A percentile compares a stretch with the other conserved stretches of the same genome.
These are phyloP conservation scores for Orius insidiosus DNA, from an alignment of 1,140 invertebrate species.

Conservation along the genomic window DNA sequence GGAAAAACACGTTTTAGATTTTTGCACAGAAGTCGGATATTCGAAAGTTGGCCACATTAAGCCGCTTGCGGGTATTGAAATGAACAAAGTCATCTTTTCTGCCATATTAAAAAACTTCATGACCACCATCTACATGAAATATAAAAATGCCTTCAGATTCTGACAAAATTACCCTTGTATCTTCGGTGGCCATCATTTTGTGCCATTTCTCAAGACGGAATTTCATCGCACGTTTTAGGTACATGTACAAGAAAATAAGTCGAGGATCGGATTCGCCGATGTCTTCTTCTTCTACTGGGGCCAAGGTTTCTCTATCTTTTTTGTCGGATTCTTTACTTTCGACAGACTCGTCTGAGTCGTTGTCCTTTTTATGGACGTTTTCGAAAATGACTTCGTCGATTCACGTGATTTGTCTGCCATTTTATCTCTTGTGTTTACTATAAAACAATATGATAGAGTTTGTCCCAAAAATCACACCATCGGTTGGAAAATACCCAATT, in stretches of 20 bases:
- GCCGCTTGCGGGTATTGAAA: slow-evolving; percentile 33
- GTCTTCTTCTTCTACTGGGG: slow-evolving; percentile 12
- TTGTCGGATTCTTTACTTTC: too few relatives aligned
- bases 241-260: slow-evolving; percentile 34
- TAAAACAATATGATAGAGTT: too few relatives aligned
- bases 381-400: too few relatives aligned
- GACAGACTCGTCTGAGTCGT: too few relatives aligned
- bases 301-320: too few relatives aligned
- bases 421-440: too few relatives aligned
- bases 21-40: slow-evolving; percentile 29
- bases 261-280: slow-evolving; percentile 25
- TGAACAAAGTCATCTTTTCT: slow-evolving; percentile 31
- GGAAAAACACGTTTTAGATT: slow-evolving; percentile 48
- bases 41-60: slow-evolving; percentile 23
- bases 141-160: neutral
- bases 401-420: too few relatives aligned
- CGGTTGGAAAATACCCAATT: too few relatives aligned
- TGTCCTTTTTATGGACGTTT: too few relatives aligned
- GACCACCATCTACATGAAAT: slow-evolving; percentile 31
- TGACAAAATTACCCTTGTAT: slow-evolving; percentile 21
- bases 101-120: slow-evolving; percentile 42
- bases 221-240: slow-evolving; percentile 40
- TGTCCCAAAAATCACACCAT: too few relatives aligned
- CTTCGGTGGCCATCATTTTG: slow-evolving; percentile 51
- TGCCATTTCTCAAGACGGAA: slow-evolving; percentile 59